Conservation (phyloP, 2,888 invertebrate genomes). For the Trissolcus brochymenae region DNA sequence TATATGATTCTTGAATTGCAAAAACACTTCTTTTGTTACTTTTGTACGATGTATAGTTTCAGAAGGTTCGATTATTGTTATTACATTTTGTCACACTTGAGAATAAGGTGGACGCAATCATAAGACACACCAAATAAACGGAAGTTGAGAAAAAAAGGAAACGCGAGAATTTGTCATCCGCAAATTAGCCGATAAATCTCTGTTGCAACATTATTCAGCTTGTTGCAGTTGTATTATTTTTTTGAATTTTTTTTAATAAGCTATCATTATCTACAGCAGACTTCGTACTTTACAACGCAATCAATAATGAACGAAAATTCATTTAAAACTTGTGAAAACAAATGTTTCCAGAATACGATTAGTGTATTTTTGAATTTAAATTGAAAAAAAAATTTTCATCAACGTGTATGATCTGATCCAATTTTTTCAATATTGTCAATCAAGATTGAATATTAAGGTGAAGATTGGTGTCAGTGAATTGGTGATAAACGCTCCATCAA, state of each 20-base stretch:
- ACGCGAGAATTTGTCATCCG: conserved; percentile 9
- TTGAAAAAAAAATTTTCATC: background rate
- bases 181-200: conserved; percentile 12
- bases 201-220: conserved; percentile 12
- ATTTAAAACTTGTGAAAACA: background rate
- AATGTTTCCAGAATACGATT: too few relatives aligned
- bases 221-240: conserved; percentile 3
- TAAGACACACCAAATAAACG: conserved; percentile 17
- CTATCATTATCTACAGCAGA: conserved; percentile 2
- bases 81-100: too few relatives aligned
- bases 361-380: too few relatives aligned
- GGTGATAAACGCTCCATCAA: background rate
- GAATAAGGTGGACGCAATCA: background rate
- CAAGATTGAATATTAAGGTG: background rate
- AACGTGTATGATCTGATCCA: background rate
- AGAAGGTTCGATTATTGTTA: too few relatives aligned
- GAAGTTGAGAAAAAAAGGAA: conserved; percentile 30
- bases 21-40: too few relatives aligned
- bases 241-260: conserved; percentile 12
- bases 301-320: background rate
- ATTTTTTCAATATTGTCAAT: too few relatives aligned
- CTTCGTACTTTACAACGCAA: background rate
- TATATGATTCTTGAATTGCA: too few relatives aligned
- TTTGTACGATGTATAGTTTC: too few relatives aligned
- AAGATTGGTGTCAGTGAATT: too few relatives aligned